Evolutionary conservation across 2,888 invertebrate species (phyloP).

Genomic region (Agrotis ipsilon): DNA sequence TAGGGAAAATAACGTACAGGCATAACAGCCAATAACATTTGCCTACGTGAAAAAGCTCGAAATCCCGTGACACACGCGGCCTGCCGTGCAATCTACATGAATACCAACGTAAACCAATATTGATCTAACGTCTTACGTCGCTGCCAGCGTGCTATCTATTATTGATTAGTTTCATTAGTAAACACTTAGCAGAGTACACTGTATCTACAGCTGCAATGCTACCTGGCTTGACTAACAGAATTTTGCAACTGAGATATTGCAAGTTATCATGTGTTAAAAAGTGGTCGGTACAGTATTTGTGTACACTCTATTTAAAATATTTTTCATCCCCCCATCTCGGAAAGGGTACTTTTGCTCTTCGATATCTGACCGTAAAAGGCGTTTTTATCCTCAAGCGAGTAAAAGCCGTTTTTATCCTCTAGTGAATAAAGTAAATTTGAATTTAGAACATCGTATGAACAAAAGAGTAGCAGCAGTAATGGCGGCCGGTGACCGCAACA

Average conservation of each 20-base stretch:
- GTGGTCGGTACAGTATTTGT: background rate
- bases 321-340: too few relatives aligned
- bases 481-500: too few relatives aligned
- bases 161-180: slow-evolving; percentile 64
- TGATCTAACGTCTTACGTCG: slow-evolving; percentile 76
- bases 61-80: slow-evolving; percentile 28
- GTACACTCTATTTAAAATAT: background rate
- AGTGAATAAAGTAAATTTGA: too few relatives aligned
- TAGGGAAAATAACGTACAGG: background rate
- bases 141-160: slow-evolving; percentile 52
- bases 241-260: slow-evolving; percentile 12
- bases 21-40: slow-evolving; percentile 6
- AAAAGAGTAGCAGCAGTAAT: too few relatives aligned
- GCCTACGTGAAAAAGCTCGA: slow-evolving; percentile 24
- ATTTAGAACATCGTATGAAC: too few relatives aligned
- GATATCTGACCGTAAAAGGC: too few relatives aligned
- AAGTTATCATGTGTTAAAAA: background rate
- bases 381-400: too few relatives aligned
- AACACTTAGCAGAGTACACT: slow-evolving; percentile 37
- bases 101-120: slow-evolving; percentile 73
- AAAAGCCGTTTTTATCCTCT: too few relatives aligned
- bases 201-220: slow-evolving; percentile 12
- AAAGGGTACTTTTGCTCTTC: too few relatives aligned
- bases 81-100: slow-evolving; percentile 49
- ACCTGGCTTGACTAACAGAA: slow-evolving; percentile 14